phyloP scores from a whole-genome alignment of 2,888 invertebrate species.

The Acrobasis repandana region DNA sequence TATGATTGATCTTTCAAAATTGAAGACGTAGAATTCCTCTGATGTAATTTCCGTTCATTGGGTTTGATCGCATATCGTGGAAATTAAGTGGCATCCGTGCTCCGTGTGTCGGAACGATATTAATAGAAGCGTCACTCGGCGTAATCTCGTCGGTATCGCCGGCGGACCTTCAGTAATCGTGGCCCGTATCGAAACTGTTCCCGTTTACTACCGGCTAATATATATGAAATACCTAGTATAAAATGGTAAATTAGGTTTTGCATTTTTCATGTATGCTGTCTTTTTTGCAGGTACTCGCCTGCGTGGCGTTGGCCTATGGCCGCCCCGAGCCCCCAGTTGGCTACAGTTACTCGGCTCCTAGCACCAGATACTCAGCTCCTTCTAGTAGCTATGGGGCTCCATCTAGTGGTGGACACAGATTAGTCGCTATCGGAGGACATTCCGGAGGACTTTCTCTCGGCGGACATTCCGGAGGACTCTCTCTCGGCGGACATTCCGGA shows the following conservation, averaged over 20 bases:
- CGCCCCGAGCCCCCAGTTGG: slow-evolving; percentile 79
- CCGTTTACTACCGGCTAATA: neutral
- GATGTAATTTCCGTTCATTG: slow-evolving; percentile 19
- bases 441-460: slow-evolving; percentile 57
- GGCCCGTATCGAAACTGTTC: neutral
- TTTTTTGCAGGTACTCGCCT: slow-evolving; percentile 72
- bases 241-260: neutral
- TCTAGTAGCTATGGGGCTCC: slow-evolving; percentile 57
- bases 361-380: slow-evolving; percentile 50
- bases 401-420: slow-evolving; percentile 48
- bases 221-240: neutral
- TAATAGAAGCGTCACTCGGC: neutral
- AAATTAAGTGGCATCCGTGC: slow-evolving; percentile 1
- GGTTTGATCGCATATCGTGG: neutral
- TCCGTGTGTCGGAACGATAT: neutral
- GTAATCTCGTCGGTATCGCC: neutral
- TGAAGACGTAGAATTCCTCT: neutral
- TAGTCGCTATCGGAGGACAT: slow-evolving; percentile 51
- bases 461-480: slow-evolving; percentile 40
- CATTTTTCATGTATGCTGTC: slow-evolving; percentile 27
- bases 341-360: slow-evolving; percentile 73
- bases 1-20: slow-evolving; percentile 12
- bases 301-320: slow-evolving; percentile 73
- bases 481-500: slow-evolving; percentile 44
- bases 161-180: neutral